Conservation (phyloP, 2,113 vertebrate genomes). For the Peromyscus leucopus region DNA sequence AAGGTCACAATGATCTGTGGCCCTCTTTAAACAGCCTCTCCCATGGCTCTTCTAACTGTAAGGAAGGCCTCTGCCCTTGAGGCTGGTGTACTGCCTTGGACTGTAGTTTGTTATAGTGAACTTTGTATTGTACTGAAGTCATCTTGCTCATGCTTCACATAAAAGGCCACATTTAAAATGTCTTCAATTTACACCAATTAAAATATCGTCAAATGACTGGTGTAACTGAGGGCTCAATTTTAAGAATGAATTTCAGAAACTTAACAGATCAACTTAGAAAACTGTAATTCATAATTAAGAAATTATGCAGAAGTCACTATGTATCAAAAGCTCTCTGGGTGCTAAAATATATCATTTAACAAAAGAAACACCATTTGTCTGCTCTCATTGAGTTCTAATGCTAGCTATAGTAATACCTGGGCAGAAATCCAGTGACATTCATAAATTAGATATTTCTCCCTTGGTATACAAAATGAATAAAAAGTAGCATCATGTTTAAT, state of each 20-base stretch:
- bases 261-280: not conserved
- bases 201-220: not conserved
- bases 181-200: not conserved
- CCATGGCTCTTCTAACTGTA: too few species aligned
- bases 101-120: not conserved
- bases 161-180: not conserved
- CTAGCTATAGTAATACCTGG: not conserved
- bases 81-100: too few species aligned
- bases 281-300: not conserved
- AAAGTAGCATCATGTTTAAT: not conserved
- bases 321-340: not conserved
- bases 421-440: not conserved
- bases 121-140: accelerated
- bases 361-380: not conserved
- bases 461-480: not conserved
- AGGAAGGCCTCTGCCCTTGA: not conserved
- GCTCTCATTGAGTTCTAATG: not conserved
- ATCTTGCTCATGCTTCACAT: not conserved
- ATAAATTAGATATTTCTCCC: not conserved
- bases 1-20: too few species aligned
- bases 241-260: not conserved
- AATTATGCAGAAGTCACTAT: not conserved
- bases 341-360: not conserved
- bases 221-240: not conserved
- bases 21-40: not conserved